These are phyloP conservation scores for Chionoecetes opilio DNA, from an alignment of 1,140 invertebrate genomes.

Conservation along the genomic window DNA sequence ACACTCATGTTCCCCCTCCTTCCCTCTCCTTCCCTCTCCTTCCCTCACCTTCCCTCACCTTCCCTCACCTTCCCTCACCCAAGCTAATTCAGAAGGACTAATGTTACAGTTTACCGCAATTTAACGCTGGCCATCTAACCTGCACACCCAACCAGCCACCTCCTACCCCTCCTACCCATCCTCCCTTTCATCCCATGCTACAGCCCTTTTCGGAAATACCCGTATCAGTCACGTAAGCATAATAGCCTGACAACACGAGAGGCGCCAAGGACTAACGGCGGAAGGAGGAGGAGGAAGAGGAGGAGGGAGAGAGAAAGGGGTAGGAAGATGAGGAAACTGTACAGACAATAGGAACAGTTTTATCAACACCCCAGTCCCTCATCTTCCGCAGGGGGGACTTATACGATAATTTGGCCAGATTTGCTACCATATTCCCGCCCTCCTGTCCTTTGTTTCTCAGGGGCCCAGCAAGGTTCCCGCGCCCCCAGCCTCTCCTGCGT, in stretches of 20 bases:
- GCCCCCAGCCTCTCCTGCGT: not conserved
- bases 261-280: not conserved
- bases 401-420: not conserved
- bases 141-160: not conserved
- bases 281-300: not conserved
- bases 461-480: no score
- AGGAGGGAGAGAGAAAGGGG: not conserved
- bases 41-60: not conserved
- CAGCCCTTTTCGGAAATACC: slow-evolving; percentile 12
- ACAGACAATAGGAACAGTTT: not conserved
- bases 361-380: not conserved
- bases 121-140: not conserved
- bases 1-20: not conserved
- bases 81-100: not conserved
- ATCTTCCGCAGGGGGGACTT: not conserved
- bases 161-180: not conserved
- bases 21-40: not conserved
- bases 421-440: not conserved
- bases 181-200: not conserved
- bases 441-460: no score
- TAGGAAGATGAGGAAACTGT: not conserved
- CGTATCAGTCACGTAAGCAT: slow-evolving; percentile 28
- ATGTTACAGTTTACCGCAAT: not conserved
- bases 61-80: not conserved
- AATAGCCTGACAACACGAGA: not conserved